A percentile compares a stretch with the other conserved stretches of the same genome.
Evolutionary conservation across 1,140 invertebrate genomes (phyloP).

Genomic region (Drosophila persimilis): DNA sequence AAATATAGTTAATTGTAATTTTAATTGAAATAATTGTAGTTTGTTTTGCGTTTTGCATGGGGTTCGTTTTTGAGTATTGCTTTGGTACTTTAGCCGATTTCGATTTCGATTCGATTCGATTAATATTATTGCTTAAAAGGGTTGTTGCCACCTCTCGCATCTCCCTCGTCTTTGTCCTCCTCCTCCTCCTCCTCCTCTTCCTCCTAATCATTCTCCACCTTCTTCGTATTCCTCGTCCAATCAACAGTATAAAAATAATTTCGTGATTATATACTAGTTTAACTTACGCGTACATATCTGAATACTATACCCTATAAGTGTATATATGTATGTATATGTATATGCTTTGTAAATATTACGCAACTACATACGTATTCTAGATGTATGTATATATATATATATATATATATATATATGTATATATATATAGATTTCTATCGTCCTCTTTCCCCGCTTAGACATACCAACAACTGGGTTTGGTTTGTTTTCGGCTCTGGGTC

Average conservation of each 20-base stretch:
- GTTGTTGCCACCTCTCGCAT: slow-evolving; percentile 42
- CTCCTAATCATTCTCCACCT: not conserved
- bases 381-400: slow-evolving; percentile 37
- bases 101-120: slow-evolving; percentile 54
- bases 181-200: not conserved
- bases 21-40: slow-evolving; percentile 73
- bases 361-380: slow-evolving; percentile 72
- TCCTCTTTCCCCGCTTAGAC: slow-evolving; percentile 51
- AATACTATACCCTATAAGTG: slow-evolving; percentile 53
- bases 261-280: slow-evolving; percentile 72
- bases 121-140: slow-evolving; percentile 58
- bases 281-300: slow-evolving; percentile 60
- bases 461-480: slow-evolving; percentile 46
- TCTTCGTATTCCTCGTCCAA: slow-evolving; percentile 19
- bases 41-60: slow-evolving; percentile 54
- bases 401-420: slow-evolving; percentile 4
- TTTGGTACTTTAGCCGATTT: slow-evolving; percentile 83
- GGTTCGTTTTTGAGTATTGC: slow-evolving; percentile 78
- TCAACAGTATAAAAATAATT: slow-evolving; percentile 80
- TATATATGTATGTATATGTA: slow-evolving; percentile 54
- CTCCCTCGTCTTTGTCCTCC: slow-evolving; percentile 1
- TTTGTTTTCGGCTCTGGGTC: slow-evolving; percentile 33
- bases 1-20: slow-evolving; percentile 53
- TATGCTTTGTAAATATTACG: slow-evolving; percentile 72
- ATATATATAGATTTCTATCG: slow-evolving; percentile 51